Conservation (phyloP, 2,888 invertebrate species). For the Embidobia sp. region DNA sequence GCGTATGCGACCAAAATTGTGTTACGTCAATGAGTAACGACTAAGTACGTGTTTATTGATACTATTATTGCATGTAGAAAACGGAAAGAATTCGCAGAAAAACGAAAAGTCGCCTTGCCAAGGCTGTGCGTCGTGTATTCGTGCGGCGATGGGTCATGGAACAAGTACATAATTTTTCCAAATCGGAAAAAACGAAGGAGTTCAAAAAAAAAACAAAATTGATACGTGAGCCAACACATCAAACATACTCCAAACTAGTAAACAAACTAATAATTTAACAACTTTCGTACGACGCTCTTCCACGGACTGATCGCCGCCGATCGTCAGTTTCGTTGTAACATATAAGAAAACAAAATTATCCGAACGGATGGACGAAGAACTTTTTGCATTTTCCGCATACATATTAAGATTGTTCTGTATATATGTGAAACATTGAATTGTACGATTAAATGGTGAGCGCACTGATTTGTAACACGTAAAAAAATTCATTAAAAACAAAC, state of each 20-base stretch:
- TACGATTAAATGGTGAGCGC: slow-evolving; percentile 77
- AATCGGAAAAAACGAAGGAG: background rate
- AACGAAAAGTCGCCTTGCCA: slow-evolving; percentile 63
- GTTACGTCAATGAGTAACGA: slow-evolving; percentile 49
- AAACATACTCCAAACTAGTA: slow-evolving; percentile 38
- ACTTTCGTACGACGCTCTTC: slow-evolving; percentile 46
- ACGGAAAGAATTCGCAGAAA: slow-evolving; percentile 38
- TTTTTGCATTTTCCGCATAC: slow-evolving; percentile 72
- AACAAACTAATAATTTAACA: too few relatives aligned
- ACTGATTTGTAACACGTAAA: slow-evolving; percentile 77
- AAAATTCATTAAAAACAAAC: slow-evolving; percentile 50
- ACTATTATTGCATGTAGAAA: slow-evolving; percentile 46
- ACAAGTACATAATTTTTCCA: slow-evolving; percentile 29
- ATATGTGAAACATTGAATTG: slow-evolving; percentile 75
- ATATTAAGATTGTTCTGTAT: slow-evolving; percentile 74
- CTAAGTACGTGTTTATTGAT: slow-evolving; percentile 57
- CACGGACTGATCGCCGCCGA: slow-evolving; percentile 48
- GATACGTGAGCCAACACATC: background rate
- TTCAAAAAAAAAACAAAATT: background rate
- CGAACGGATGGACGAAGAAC: slow-evolving; percentile 61
- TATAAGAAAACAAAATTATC: slow-evolving; percentile 60
- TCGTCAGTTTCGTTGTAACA: slow-evolving; percentile 62
- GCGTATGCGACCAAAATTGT: slow-evolving; percentile 37
- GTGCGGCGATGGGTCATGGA: slow-evolving; percentile 46
- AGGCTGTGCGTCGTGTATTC: slow-evolving; percentile 69